Conservation (phyloP, 2,888 invertebrate genomes). For the Drosophila atripex region DNA sequence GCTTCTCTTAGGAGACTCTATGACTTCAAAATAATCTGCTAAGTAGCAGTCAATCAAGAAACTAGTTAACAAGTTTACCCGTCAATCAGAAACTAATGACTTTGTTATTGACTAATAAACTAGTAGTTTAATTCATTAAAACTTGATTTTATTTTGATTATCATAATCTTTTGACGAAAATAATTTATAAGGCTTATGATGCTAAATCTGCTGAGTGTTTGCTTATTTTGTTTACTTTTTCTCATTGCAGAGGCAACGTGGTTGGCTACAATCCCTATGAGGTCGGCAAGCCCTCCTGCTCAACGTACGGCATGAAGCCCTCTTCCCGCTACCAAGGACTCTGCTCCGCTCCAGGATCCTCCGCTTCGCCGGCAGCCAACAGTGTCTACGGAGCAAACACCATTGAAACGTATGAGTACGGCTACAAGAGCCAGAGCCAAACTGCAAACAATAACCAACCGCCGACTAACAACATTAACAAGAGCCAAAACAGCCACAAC, state of each 20-base stretch:
- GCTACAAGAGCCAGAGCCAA: slow-evolving; percentile 65
- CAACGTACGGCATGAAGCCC: slow-evolving; percentile 88
- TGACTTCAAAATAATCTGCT: background rate
- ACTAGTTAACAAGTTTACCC: background rate
- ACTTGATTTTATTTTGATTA: background rate
- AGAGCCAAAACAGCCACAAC: slow-evolving; percentile 78
- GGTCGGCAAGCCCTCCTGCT: slow-evolving; percentile 90
- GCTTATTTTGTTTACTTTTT: slow-evolving; percentile 39
- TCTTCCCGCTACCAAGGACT: slow-evolving; percentile 90
- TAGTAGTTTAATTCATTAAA: background rate
- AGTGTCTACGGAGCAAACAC: slow-evolving; percentile 85
- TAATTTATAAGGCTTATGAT: background rate
- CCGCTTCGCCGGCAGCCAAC: slow-evolving; percentile 40
- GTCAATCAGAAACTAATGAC: background rate
- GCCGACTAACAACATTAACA: slow-evolving; percentile 86
- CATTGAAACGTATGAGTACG: slow-evolving; percentile 83
- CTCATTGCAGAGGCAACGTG: slow-evolving; percentile 88
- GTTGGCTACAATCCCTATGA: slow-evolving; percentile 90
- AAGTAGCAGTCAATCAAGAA: background rate
- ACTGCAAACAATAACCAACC: slow-evolving; percentile 83
- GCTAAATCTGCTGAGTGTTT: background rate
- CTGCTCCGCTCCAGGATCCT: slow-evolving; percentile 85
- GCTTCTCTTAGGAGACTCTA: background rate
- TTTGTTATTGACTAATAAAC: background rate
- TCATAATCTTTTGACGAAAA: background rate